These are phyloP conservation scores for Xanthia icteritia DNA, from an alignment of 2,888 invertebrate genomes.

Conservation along the genomic window DNA sequence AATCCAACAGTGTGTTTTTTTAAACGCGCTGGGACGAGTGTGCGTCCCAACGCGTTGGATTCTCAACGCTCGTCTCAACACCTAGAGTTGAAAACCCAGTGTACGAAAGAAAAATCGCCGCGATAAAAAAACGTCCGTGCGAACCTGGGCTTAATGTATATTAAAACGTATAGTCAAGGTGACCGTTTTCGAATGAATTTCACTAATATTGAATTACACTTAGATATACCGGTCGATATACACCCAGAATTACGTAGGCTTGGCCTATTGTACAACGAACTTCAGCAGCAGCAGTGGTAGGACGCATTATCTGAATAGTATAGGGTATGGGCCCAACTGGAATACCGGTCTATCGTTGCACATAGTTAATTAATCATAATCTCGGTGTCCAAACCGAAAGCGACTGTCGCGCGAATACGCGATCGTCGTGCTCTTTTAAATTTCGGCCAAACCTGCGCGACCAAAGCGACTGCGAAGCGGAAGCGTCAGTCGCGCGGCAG, in stretches of 20 bases:
- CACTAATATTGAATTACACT: neutral
- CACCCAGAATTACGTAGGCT: slow-evolving; percentile 2
- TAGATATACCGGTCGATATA: neutral
- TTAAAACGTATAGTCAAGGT: neutral
- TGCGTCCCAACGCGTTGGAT: too few species aligned
- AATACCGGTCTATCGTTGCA: slow-evolving; percentile 4
- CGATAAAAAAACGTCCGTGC: too few species aligned
- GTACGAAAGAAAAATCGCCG: too few species aligned
- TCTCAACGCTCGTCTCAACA: too few species aligned
- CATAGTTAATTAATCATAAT: slow-evolving; percentile 24
- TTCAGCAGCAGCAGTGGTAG: slow-evolving; percentile 12
- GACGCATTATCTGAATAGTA: neutral
- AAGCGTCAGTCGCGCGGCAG: too few species aligned
- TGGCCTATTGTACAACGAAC: slow-evolving; percentile 29
- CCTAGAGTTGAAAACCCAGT: too few species aligned
- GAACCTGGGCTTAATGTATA: neutral
- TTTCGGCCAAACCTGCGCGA: too few species aligned
- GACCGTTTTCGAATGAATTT: slow-evolving; percentile 23
- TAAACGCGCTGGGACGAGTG: too few species aligned
- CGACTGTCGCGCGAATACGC: neutral
- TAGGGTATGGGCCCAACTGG: slow-evolving; percentile 11
- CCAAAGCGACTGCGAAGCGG: too few species aligned
- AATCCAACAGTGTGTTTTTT: too few species aligned
- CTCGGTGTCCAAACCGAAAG: neutral
- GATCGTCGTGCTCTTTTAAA: too few species aligned